Evolutionary conservation across 2,888 invertebrate species (phyloP).

Genomic region (Leptura quadrifasciata): DNA sequence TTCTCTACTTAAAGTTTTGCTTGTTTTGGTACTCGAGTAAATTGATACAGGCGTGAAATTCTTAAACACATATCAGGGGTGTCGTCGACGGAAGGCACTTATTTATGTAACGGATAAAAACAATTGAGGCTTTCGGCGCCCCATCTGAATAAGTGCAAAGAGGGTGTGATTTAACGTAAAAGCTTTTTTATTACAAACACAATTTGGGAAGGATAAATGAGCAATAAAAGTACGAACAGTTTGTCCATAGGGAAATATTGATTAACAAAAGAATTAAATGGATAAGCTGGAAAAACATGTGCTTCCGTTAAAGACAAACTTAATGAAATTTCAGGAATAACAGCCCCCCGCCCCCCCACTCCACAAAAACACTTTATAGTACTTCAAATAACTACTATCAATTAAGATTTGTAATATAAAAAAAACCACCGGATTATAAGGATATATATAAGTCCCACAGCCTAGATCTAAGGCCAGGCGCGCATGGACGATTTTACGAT

Average conservation of each 20-base stretch:
- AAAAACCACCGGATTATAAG: too few relatives aligned
- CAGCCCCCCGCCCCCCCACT: too few relatives aligned
- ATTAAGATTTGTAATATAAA: too few relatives aligned
- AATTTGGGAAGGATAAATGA: background rate
- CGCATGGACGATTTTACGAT: too few relatives aligned
- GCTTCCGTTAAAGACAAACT: too few relatives aligned
- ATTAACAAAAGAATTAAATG: too few relatives aligned
- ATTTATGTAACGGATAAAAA: conserved; percentile 16
- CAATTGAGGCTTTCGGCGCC: background rate
- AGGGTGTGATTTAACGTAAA: background rate
- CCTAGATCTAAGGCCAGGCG: too few relatives aligned
- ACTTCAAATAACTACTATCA: too few relatives aligned
- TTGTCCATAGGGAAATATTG: background rate
- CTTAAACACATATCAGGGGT: background rate
- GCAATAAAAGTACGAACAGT: background rate
- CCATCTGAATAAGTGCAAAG: background rate
- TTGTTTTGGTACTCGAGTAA: conserved; percentile 31
- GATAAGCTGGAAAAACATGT: too few relatives aligned
- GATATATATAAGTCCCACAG: too few relatives aligned
- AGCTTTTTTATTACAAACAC: background rate
- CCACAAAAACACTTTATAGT: too few relatives aligned
- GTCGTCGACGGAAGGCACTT: conserved; percentile 9
- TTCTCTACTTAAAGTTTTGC: conserved; percentile 35
- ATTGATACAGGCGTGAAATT: conserved; percentile 17
- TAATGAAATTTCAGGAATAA: too few relatives aligned